A percentile compares a stretch with the other conserved stretches of the same genome.
phyloP scores from a whole-genome alignment of 2,113 vertebrate species.

The Oxyruncus cristatus region DNA sequence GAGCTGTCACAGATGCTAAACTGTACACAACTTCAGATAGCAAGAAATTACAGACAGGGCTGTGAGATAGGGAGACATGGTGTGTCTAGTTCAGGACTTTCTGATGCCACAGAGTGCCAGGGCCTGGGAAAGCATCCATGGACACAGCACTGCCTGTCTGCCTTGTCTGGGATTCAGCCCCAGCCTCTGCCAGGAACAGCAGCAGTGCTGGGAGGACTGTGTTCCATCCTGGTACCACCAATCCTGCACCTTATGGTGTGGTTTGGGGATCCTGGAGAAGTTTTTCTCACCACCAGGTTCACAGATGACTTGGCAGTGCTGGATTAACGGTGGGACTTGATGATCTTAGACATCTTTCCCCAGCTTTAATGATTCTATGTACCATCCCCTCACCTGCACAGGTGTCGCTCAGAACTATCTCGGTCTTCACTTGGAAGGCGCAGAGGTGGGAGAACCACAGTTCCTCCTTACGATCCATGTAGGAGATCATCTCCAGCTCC shows the following conservation, averaged over 20 bases:
- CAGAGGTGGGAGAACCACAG: background rate
- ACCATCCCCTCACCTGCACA: background rate
- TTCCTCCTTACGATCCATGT: background rate
- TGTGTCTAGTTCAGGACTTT: background rate
- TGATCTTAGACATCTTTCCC: background rate
- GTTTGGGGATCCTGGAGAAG: background rate
- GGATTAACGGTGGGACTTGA: background rate
- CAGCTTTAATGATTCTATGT: background rate
- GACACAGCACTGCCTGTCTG: background rate
- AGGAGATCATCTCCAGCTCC: background rate
- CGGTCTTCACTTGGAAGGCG: background rate
- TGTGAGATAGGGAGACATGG: rapidly evolving
- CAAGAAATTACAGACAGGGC: background rate
- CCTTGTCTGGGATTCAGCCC: background rate
- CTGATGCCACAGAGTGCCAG: background rate
- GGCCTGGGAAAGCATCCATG: background rate
- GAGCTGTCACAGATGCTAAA: background rate
- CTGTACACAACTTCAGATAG: rapidly evolving
- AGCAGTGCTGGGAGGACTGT: background rate
- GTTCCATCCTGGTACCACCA: rapidly evolving
- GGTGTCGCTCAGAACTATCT: background rate
- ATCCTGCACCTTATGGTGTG: rapidly evolving
- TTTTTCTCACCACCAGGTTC: background rate
- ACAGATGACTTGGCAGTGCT: background rate
- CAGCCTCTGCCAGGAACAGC: background rate